A percentile compares a stretch with the other conserved stretches of the same genome.
Evolutionary conservation across 2,113 vertebrate genomes (phyloP).

Genomic region (Brachyhypopomus gauderio): DNA sequence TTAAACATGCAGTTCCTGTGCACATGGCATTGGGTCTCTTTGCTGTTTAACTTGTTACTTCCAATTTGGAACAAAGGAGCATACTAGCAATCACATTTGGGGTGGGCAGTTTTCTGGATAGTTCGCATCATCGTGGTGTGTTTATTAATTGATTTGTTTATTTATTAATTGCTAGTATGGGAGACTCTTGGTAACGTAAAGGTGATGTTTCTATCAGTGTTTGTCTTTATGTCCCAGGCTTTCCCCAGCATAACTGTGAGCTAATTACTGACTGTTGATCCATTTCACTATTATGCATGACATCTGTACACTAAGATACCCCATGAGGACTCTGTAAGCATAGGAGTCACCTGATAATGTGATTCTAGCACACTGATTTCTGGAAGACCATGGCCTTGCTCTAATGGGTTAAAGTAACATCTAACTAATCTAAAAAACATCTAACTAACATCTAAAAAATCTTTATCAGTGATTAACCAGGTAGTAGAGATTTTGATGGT

Average conservation of each 20-base stretch:
- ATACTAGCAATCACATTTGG: too few relatives aligned
- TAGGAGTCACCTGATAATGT: slow-evolving; percentile 52
- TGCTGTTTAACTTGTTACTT: too few relatives aligned
- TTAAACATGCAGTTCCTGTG: too few relatives aligned
- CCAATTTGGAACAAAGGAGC: too few relatives aligned
- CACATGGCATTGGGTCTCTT: too few relatives aligned
- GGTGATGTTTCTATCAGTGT: slow-evolving; percentile 43
- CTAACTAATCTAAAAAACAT: too few relatives aligned
- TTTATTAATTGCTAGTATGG: slow-evolving; percentile 19
- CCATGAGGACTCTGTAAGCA: slow-evolving; percentile 38
- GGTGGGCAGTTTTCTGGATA: too few relatives aligned
- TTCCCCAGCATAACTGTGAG: slow-evolving; percentile 2
- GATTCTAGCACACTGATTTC: slow-evolving; percentile 42
- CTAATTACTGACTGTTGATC: not conserved
- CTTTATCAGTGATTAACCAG: not conserved
- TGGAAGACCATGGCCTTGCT: slow-evolving; percentile 25
- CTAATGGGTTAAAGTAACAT: not conserved
- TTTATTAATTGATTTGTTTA: too few relatives aligned
- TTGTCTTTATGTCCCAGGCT: not conserved
- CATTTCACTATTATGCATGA: slow-evolving; percentile 32
- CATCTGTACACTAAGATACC: slow-evolving; percentile 16
- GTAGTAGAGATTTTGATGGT: too few relatives aligned
- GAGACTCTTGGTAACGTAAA: slow-evolving; percentile 36
- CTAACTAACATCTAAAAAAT: not conserved
- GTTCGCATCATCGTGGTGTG: too few relatives aligned